Percentiles rank a stretch among this genome's conserved stretches.
phyloP scores from a whole-genome alignment of 2,113 vertebrate genomes.

The Onychorhynchus coronatus region DNA sequence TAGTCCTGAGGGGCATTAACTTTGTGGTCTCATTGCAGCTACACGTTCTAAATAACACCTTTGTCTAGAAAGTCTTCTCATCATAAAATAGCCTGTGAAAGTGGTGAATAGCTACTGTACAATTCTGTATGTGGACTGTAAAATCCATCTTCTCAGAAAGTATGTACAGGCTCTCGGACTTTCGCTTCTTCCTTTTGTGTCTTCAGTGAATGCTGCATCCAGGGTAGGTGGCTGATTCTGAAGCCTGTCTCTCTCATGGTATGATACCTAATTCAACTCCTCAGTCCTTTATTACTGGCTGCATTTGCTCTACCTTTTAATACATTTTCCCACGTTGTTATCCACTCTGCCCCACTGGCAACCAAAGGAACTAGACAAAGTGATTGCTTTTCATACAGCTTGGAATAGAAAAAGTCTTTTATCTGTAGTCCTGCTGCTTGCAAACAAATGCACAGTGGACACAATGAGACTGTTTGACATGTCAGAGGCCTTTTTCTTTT shows the following conservation, averaged over 20 bases:
- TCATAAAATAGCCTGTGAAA: background rate
- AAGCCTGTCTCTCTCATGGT: background rate
- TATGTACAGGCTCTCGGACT: background rate
- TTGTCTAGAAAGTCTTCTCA: background rate
- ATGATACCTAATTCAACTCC: background rate
- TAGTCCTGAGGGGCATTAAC: background rate
- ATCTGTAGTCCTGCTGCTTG: conserved; percentile 38
- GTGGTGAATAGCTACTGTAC: background rate
- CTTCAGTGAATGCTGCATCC: background rate
- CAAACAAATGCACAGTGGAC: conserved; percentile 33
- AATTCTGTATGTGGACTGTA: background rate
- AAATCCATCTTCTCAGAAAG: background rate
- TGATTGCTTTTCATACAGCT: conserved; percentile 42
- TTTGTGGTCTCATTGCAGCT: background rate
- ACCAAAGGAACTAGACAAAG: conserved; percentile 11
- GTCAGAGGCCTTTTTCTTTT: conserved; percentile 41
- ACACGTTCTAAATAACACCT: background rate
- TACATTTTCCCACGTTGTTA: conserved; percentile 6
- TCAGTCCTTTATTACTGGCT: background rate
- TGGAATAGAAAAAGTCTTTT: conserved; percentile 28
- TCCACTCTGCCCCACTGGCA: conserved; percentile 5
- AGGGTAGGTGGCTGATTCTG: background rate
- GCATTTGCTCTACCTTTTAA: background rate
- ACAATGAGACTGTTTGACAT: conserved; percentile 46
- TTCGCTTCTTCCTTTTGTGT: conserved; percentile 6